Base-by-base conservation (phyloP, 2,797 vertebrate species). In the Euthynnus affinis region DNA sequence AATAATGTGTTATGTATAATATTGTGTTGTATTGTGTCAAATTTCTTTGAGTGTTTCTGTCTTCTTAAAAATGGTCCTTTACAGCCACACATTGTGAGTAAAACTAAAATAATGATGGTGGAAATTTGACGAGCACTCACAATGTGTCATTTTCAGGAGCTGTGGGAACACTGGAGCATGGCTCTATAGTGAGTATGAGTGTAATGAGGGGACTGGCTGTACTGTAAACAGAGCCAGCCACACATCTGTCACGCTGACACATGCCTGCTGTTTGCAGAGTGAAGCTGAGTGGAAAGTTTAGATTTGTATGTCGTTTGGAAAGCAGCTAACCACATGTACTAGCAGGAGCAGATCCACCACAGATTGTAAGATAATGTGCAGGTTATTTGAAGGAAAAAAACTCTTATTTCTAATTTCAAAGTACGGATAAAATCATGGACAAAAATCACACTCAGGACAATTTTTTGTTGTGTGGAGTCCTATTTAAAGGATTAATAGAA, bases 181-280 rank as follows among this genome's bases (percentile, higher is more conserved):
- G 32, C 32, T 71, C 46, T 67, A 77, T 51, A 58, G 51, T 66
- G 58, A 78, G 65, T 49, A 15, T 7, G 18, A 60, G 80, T 59
- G 40, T 82, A 83, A 87, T 71, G 79, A 78, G 52, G 67, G 63
- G 49, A 76, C 87, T 58, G 73, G 5, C 52, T 81, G 83, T 89
- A 71, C 85, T 87, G 83, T 94, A 93, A 92, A 94, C 89, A 89
- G 61, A 87, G 73, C 44, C 25, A 29, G 78, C 71, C 77, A 74
- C 83, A 85, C 86, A 90, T 91, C 83, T 89, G 86, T 92, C 79
- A 75, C 78, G 40, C 80, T 78, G 63, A 79, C 89, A 80, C 79
- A 44, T 12, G 66, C 59, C 80, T 69, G 59, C 82, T 87, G 84
- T 87, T 88, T 87, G 83, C 73, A 60, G 74, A 87, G 72, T 55